Conservation (phyloP, 2,113 vertebrate species). For the Ophthalmolycus amberensis region DNA sequence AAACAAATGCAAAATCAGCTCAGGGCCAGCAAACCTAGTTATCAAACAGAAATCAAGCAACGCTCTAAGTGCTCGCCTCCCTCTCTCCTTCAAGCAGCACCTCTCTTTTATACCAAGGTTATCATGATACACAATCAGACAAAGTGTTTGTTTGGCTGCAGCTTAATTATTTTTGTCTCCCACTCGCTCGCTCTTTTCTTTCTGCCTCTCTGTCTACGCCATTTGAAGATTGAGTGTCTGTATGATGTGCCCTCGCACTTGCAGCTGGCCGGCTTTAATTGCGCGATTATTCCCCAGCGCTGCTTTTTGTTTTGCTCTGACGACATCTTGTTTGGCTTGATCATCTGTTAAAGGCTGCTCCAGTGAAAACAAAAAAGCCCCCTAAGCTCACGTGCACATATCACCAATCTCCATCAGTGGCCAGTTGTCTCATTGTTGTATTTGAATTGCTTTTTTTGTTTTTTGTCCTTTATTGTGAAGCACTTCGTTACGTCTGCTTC, state of each 20-base stretch:
- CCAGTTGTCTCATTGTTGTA: slow-evolving; percentile 19
- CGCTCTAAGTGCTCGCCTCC: not conserved
- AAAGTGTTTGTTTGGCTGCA: slow-evolving; percentile 30
- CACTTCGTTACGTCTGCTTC: not conserved
- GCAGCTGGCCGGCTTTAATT: slow-evolving; percentile 62
- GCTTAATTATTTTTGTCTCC: slow-evolving; percentile 34
- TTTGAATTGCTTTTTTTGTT: no score
- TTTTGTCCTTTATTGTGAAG: not conserved
- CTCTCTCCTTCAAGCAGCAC: not conserved
- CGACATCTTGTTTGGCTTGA: slow-evolving; percentile 55
- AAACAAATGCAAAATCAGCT: slow-evolving; percentile 7
- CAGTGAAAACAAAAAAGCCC: slow-evolving; percentile 22
- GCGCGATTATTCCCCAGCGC: slow-evolving; percentile 32
- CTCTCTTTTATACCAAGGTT: slow-evolving; percentile 26
- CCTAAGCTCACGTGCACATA: slow-evolving; percentile 19
- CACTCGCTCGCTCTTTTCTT: not conserved
- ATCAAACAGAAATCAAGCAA: slow-evolving; percentile 26
- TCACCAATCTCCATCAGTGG: slow-evolving; percentile 48
- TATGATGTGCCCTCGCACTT: slow-evolving; percentile 32
- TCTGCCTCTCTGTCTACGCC: slow-evolving; percentile 18
- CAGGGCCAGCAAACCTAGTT: not conserved
- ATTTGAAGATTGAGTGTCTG: slow-evolving; percentile 48
- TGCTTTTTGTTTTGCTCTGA: slow-evolving; percentile 58
- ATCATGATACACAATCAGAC: slow-evolving; percentile 39
- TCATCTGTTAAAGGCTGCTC: slow-evolving; percentile 66